A percentile compares a stretch with the other conserved stretches of the same genome.
Conservation (phyloP, 2,113 vertebrate genomes). For the Oryzias curvinotus region DNA sequence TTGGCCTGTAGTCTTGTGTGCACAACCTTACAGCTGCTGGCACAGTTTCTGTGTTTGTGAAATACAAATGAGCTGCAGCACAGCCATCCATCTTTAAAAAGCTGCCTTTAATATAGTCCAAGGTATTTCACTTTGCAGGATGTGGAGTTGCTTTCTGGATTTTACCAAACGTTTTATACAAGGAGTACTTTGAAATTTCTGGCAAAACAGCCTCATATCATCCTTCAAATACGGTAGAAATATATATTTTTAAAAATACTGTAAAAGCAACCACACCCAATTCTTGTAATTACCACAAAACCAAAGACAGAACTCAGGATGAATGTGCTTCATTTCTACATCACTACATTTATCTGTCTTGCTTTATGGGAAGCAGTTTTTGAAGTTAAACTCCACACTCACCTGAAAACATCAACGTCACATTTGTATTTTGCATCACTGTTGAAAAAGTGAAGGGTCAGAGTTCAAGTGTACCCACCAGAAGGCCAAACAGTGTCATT, state of each 20-base stretch:
- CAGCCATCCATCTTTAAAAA: conserved; percentile 13
- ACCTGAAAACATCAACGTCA: conserved; percentile 35
- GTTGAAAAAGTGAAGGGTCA: conserved; percentile 51
- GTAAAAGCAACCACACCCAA: conserved; percentile 50
- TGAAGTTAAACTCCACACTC: conserved; percentile 37
- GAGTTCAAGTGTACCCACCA: conserved; percentile 74
- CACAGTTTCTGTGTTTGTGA: conserved; percentile 1
- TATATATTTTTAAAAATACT: conserved; percentile 52
- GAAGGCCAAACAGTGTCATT: conserved; percentile 74
- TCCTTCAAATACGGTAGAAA: conserved; percentile 61
- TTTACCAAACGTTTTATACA: conserved; percentile 60
- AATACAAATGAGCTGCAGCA: conserved; percentile 29
- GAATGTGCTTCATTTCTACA: conserved; percentile 28
- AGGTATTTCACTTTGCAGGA: conserved; percentile 73
- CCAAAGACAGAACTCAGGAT: conserved; percentile 14
- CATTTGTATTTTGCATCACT: conserved; percentile 57
- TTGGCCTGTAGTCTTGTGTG: neutral
- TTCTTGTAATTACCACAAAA: conserved; percentile 40
- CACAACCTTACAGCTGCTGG: neutral
- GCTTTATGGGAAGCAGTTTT: conserved; percentile 20
- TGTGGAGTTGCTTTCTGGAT: conserved; percentile 76
- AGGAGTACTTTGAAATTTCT: conserved; percentile 71
- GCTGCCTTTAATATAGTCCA: conserved; percentile 54
- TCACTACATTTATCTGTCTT: conserved; percentile 23
- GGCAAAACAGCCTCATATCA: conserved; percentile 66